Percentiles rank a stretch among this genome's conserved stretches.
phyloP scores from a whole-genome alignment of 1,140 invertebrate genomes.

The Cherax quadricarinatus region DNA sequence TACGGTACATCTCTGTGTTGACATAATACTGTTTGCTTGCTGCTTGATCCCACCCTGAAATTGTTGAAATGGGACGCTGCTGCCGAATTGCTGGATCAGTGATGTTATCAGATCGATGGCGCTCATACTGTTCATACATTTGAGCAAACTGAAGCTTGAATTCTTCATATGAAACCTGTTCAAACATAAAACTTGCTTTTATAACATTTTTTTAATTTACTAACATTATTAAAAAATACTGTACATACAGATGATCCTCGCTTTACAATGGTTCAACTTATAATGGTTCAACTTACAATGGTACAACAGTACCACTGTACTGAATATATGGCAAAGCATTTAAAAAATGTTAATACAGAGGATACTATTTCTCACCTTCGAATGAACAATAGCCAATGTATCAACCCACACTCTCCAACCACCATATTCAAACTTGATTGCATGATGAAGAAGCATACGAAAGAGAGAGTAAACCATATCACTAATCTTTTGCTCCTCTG shows the following conservation, averaged over 20 bases:
- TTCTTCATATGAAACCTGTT: slow-evolving; percentile 95
- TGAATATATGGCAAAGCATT: too few species aligned
- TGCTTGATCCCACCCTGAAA: slow-evolving; percentile 92
- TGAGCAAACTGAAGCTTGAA: slow-evolving; percentile 96
- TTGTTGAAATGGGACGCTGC: slow-evolving; percentile 95
- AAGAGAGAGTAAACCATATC: slow-evolving; percentile 99
- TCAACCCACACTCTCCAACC: slow-evolving; percentile 99
- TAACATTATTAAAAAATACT: not conserved
- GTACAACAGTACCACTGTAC: not conserved
- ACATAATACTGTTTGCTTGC: slow-evolving; percentile 71
- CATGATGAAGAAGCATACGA: slow-evolving; percentile 97
- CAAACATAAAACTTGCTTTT: not conserved
- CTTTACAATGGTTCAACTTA: not conserved
- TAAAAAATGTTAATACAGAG: not conserved
- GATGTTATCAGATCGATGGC: slow-evolving; percentile 94
- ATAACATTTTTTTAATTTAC: not conserved
- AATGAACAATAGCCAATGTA: slow-evolving; percentile 99
- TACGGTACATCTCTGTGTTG: slow-evolving; percentile 67
- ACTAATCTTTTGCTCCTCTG: slow-evolving; percentile 96
- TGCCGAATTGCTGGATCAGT: slow-evolving; percentile 94
- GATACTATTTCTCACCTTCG: slow-evolving; percentile 86
- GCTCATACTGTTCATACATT: slow-evolving; percentile 98
- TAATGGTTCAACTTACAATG: too few species aligned
- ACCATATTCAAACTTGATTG: slow-evolving; percentile 99
- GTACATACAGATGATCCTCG: not conserved